phyloP scores from a whole-genome alignment of 2,113 vertebrate species.

The Atherinomorus stipes region DNA sequence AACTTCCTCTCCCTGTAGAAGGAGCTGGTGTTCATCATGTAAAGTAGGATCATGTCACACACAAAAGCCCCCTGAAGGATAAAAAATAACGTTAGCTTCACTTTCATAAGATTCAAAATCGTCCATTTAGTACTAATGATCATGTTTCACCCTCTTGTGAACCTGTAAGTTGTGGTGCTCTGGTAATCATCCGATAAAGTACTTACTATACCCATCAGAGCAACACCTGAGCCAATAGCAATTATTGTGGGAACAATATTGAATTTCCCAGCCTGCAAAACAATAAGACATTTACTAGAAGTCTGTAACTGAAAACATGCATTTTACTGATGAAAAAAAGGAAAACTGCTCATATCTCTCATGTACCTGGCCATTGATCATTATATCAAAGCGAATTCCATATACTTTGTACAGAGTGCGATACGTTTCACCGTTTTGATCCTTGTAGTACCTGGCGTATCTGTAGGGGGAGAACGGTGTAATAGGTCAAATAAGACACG shows the following conservation, averaged over 20 bases:
- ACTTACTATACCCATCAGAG: conserved; percentile 93
- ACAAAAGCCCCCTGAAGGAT: conserved; percentile 90
- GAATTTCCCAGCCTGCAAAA: conserved; percentile 94
- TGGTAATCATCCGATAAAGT: conserved; percentile 23
- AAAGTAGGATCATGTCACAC: conserved; percentile 95
- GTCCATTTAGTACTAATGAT: neutral
- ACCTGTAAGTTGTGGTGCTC: too few relatives aligned
- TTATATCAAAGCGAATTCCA: conserved; percentile 96
- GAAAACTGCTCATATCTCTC: neutral
- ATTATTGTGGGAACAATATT: conserved; percentile 93
- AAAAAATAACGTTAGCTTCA: neutral
- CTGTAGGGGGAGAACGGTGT: conserved; percentile 69
- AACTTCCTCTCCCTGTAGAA: conserved; percentile 95
- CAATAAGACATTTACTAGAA: conserved; percentile 22
- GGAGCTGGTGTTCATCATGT: conserved; percentile 93
- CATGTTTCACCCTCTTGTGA: neutral
- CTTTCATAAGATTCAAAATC: neutral
- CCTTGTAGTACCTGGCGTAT: conserved; percentile 91
- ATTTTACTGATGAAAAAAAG: neutral
- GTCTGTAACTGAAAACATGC: neutral
- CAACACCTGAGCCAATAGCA: conserved; percentile 92
- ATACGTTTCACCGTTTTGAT: conserved; percentile 83
- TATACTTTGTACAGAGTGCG: conserved; percentile 93
- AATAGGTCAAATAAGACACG: neutral
- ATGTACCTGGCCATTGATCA: conserved; percentile 92